These are phyloP conservation scores for Todiramphus saurophagus DNA, from an alignment of 2,113 vertebrate genomes.

Conservation along the genomic window DNA sequence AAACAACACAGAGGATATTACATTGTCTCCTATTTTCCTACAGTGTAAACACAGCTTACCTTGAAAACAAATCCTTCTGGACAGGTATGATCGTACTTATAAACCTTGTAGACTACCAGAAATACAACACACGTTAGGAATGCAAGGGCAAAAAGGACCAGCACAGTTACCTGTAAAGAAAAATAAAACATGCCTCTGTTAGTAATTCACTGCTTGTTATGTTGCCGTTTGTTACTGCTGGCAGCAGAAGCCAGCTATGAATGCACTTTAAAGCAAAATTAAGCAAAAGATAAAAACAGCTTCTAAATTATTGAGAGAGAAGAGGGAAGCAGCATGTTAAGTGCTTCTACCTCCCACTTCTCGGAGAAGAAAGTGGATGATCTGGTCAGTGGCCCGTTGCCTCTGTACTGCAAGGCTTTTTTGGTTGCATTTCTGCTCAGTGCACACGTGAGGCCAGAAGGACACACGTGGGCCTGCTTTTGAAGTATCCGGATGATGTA, in stretches of 20 bases:
- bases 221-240: neutral
- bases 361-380: neutral
- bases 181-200: neutral
- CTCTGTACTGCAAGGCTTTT: neutral
- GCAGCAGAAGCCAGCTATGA: neutral
- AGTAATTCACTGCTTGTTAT: neutral
- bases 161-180: slow-evolving; percentile 84
- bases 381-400: neutral
- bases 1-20: neutral
- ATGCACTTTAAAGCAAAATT: neutral
- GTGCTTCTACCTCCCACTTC: neutral
- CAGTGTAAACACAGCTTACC: slow-evolving; percentile 66
- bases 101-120: slow-evolving; percentile 97
- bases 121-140: slow-evolving; percentile 95
- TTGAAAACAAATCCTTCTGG: slow-evolving; percentile 90
- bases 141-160: slow-evolving; percentile 92
- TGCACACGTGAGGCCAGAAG: neutral
- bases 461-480: neutral
- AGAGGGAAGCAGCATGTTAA: neutral
- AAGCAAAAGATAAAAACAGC: neutral
- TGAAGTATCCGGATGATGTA: neutral
- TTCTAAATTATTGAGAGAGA: neutral
- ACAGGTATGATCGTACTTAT: slow-evolving; percentile 94
- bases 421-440: neutral
- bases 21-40: neutral